These are phyloP conservation scores for Plebejus melissa DNA, from an alignment of 2,888 invertebrate genomes.

Conservation along the genomic window DNA sequence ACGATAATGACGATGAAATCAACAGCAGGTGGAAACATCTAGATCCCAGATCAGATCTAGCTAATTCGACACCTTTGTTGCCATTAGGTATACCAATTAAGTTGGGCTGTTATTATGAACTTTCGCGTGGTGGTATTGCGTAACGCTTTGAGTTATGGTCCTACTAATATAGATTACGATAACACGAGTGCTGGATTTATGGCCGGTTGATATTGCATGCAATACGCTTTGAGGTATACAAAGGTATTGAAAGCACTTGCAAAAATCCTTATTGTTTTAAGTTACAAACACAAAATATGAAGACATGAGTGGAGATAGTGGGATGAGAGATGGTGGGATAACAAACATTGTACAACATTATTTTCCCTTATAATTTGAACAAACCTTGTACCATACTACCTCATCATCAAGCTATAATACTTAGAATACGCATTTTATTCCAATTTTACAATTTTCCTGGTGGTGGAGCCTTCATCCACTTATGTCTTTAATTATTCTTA, in stretches of 20 bases:
- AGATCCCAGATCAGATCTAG: conserved; percentile 17
- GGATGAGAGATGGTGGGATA: too few species aligned
- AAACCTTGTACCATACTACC: too few species aligned
- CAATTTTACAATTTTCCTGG: too few species aligned
- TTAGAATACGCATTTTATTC: too few species aligned
- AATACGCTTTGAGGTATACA: conserved; percentile 37
- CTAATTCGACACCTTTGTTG: conserved; percentile 30
- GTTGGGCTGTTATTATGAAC: conserved; percentile 42
- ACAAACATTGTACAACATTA: too few species aligned
- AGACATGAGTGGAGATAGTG: too few species aligned
- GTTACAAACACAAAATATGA: too few species aligned
- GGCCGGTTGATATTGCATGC: conserved; percentile 45
- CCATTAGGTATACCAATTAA: conserved; percentile 42
- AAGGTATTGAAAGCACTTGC: background rate
- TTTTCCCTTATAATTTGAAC: too few species aligned
- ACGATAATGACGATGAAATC: conserved; percentile 17
- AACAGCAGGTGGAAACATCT: conserved; percentile 6
- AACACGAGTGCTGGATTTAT: conserved; percentile 54
- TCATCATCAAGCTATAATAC: too few species aligned
- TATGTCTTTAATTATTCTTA: too few species aligned
- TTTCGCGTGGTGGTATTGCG: conserved; percentile 50
- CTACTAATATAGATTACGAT: conserved; percentile 56
- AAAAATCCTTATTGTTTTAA: background rate
- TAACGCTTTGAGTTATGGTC: conserved; percentile 54
- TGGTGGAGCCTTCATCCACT: too few species aligned